Conservation (phyloP, 2,888 invertebrate species). For the Eristalis pertinax region DNA sequence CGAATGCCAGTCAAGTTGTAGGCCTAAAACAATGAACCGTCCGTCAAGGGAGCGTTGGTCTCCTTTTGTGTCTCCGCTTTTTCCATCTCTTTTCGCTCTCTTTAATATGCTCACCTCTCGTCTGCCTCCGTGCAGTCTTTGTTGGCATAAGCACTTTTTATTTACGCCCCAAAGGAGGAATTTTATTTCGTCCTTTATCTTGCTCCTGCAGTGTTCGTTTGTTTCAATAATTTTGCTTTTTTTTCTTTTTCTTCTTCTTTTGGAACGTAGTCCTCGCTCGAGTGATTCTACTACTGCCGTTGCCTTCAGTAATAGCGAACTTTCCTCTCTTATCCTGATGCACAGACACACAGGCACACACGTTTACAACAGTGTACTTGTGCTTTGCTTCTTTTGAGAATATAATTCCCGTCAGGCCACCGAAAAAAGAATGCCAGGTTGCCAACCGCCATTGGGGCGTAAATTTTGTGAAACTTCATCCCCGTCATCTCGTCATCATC, state of each 20-base stretch:
- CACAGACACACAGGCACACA: constrained; percentile 9
- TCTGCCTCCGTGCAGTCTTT: constrained; percentile 11
- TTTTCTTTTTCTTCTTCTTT: constrained; percentile 15
- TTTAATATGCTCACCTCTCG: constrained; percentile 35
- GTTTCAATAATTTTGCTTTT: constrained; percentile 20
- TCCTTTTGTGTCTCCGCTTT: background rate
- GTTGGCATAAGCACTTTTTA: constrained; percentile 59
- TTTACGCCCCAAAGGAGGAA: constrained; percentile 64
- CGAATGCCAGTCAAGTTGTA: constrained; percentile 14
- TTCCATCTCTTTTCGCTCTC: background rate
- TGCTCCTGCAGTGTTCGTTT: constrained; percentile 1
- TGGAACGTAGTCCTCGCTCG: constrained; percentile 42
- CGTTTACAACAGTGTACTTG: constrained; percentile 15
- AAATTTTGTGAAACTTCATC: constrained; percentile 41
- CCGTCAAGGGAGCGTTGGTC: constrained; percentile 26
- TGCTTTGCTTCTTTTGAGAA: constrained; percentile 50
- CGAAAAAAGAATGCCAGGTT: background rate
- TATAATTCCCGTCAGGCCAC: constrained; percentile 46
- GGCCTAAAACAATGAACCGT: constrained; percentile 45
- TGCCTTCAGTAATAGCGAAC: constrained; percentile 29
- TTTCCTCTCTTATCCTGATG: constrained; percentile 44
- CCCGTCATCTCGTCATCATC: constrained; percentile 38
- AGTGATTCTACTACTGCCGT: constrained; percentile 39
- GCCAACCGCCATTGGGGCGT: background rate
- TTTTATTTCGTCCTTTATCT: constrained; percentile 41